Evolutionary conservation across 2,113 vertebrate species (phyloP), one percentile per base, ranked within the genome.

Genomic region (Bos indicus): DNA sequence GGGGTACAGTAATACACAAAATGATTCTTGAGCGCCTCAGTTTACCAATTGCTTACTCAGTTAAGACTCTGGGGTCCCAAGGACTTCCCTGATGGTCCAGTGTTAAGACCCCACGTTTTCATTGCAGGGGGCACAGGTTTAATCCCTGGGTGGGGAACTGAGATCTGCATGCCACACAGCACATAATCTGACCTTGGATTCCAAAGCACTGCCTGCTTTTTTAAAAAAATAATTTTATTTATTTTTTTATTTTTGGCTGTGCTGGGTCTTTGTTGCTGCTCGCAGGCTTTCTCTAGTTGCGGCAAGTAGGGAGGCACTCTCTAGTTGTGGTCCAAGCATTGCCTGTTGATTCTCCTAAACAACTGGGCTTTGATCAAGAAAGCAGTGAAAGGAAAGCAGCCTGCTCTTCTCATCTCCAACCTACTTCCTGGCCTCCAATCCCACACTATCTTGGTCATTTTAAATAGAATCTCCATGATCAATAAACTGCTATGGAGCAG

Each of bases 391-490:
- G 52, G 16, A 57, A 87, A 74, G 59, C 54, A 91, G n/a, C 11
- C 88, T 83, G 30, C 54, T 90, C 17, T 84, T 67, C 77, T 54
- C 78, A 51, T 81, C 59, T 74, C 71, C 23, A 36, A 5, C 36
- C 43, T 67, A 82, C 26, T 71, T 94, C 74, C 81, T 92, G 86
- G 30, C 71, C 36, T 77, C 57, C 51, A 56, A 2, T 56, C 59
- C 54, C 43, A 67, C 40, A 33, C 77, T 78, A 52, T 84, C 89
- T 92, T 83, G 74, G 40, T 88, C 57, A 60, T 85, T 97, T 88
- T 67, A 94, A 92, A 56, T 60, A 80, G 51, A 60, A 43, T 87
- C 21, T 15, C 71, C 36, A 33, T 33, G 52, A 28, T 93, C 94
- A 84, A 54, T 88, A 71, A 67, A 36, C 9, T 87, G 81, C 62